phyloP scores from a whole-genome alignment of 1,140 invertebrate species.

The Xylocopa sonorina region DNA sequence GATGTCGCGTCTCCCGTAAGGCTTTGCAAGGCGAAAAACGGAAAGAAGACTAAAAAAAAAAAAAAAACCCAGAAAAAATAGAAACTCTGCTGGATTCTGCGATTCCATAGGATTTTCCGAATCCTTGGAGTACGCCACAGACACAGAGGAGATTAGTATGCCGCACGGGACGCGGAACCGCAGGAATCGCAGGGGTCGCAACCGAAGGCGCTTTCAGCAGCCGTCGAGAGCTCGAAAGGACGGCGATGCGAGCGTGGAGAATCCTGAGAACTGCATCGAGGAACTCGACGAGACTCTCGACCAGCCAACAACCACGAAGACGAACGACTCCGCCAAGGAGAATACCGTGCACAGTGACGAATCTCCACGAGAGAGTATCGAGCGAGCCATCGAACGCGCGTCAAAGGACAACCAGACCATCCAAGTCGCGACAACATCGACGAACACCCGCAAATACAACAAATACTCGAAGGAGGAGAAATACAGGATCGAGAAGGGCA shows the following conservation, averaged over 20 bases:
- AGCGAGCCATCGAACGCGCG: neutral
- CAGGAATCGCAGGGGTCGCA: slow-evolving; percentile 68
- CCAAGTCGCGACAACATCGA: neutral
- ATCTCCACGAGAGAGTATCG: neutral
- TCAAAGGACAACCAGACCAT: neutral
- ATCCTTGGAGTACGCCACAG: slow-evolving; percentile 66
- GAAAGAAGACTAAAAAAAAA: neutral
- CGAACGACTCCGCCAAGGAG: slow-evolving; percentile 32
- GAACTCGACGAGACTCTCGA: slow-evolving; percentile 4
- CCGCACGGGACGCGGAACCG: slow-evolving; percentile 69
- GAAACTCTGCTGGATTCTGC: slow-evolving; percentile 9
- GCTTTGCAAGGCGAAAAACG: neutral
- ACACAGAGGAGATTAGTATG: slow-evolving; percentile 69
- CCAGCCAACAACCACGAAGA: neutral
- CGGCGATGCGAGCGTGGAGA: neutral
- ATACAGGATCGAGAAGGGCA: slow-evolving; percentile 68
- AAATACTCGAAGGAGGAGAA: slow-evolving; percentile 36
- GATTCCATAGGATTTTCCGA: slow-evolving; percentile 51
- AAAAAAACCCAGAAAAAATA: neutral
- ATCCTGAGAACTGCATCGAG: neutral
- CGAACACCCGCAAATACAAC: no score
- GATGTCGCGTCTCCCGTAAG: neutral
- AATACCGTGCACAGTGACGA: neutral
- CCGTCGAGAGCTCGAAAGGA: slow-evolving; percentile 6
- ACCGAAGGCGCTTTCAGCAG: slow-evolving; percentile 37